Percentiles rank a stretch among this genome's conserved stretches.
Evolutionary conservation across 2,113 vertebrate genomes (phyloP).

Genomic region (Parotia lawesii): DNA sequence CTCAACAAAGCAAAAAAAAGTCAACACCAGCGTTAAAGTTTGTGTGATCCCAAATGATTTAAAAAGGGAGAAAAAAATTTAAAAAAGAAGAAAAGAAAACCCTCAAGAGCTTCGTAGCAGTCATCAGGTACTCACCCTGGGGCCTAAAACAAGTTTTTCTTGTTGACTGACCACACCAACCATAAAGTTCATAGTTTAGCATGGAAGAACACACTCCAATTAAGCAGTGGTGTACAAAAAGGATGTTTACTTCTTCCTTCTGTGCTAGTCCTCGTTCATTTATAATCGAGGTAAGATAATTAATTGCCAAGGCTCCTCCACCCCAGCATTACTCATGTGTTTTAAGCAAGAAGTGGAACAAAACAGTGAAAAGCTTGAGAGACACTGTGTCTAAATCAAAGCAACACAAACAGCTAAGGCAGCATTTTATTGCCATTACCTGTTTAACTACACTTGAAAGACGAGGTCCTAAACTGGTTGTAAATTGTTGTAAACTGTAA

Average conservation of each 20-base stretch:
- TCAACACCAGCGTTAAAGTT: not conserved
- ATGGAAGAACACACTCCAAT: not conserved
- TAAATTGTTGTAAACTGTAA: not conserved
- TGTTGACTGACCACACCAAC: constrained; percentile 18
- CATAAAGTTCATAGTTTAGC: not conserved
- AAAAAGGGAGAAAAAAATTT: accelerated
- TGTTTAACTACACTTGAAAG: not conserved
- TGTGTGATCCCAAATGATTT: not conserved
- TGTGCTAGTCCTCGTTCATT: not conserved
- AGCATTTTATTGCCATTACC: not conserved
- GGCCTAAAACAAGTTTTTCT: constrained; percentile 43
- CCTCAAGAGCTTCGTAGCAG: not conserved
- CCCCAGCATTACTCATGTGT: not conserved
- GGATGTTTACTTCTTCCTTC: constrained; percentile 16
- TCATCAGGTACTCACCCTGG: not conserved
- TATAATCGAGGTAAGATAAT: not conserved
- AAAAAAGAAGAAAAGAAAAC: not conserved
- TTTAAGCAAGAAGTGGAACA: not conserved
- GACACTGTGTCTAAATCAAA: not conserved
- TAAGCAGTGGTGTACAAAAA: not conserved
- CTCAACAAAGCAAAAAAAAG: not conserved
- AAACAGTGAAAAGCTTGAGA: not conserved
- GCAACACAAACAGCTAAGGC: not conserved
- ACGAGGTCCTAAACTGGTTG: not conserved
- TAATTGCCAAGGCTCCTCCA: not conserved